phyloP scores from a whole-genome alignment of 35 echinoderm and acorn worm genomes.

The Patiria miniata region DNA sequence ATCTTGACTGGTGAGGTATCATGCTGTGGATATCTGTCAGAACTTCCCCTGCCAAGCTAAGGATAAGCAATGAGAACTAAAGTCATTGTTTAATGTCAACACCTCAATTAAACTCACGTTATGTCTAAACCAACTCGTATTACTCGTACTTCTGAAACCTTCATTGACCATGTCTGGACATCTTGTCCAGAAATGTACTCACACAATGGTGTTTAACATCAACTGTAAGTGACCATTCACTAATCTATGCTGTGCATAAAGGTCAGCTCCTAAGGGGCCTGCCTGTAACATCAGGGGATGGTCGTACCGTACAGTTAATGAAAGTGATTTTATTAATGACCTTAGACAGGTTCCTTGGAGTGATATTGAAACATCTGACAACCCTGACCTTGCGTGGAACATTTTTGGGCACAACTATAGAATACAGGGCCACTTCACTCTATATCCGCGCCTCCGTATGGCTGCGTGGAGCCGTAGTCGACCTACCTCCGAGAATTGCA shows the following conservation, averaged over 20 bases:
- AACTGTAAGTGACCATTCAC: background rate
- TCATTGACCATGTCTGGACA: background rate
- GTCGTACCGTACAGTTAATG: no score
- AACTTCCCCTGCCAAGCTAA: background rate
- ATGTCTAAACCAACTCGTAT: background rate
- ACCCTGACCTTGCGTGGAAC: background rate
- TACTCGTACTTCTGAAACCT: background rate
- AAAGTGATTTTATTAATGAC: no score
- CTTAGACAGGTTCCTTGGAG: no score
- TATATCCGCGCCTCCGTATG: no score
- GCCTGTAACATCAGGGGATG: background rate
- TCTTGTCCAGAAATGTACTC: background rate
- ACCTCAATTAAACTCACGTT: background rate
- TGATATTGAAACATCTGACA: no score
- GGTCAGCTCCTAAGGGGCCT: background rate
- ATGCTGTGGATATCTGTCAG: constrained; percentile 4
- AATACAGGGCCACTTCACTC: no score
- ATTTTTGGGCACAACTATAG: no score
- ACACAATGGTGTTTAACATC: background rate
- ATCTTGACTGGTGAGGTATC: background rate
- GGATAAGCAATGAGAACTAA: no score
- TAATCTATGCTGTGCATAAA: background rate
- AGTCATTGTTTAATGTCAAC: no score
- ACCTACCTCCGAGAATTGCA: no score
- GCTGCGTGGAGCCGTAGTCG: no score